Base-by-base conservation (phyloP, 2,888 invertebrate species). In the Meteorus colon region DNA sequence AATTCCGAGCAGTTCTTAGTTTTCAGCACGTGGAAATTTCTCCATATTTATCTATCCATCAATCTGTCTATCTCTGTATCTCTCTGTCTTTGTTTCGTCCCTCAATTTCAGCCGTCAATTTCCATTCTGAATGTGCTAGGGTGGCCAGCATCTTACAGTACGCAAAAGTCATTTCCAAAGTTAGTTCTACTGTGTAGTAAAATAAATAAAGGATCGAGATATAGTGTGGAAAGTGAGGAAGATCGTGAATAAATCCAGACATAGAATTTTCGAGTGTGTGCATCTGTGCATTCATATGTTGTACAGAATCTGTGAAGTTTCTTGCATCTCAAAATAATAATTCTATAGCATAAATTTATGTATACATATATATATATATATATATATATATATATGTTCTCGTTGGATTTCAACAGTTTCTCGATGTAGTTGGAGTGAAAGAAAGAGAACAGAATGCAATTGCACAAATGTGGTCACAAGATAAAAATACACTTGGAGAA, bases 151-250 rank as follows among this genome's bases (percentile, higher is more conserved):
- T 45, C 69, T 73, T 63, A 63, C 73, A 51, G 76, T 76, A 76
- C 63, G 73, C 76, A 73, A 76, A 48, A 76, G 76, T 76, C 68
- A 73, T 76, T 76, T 68, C 24, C 73, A 76, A 76, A 76, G 76
- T 76, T 76, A 76, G 69, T 68, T 73, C n/a, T n/a, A 6, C 19
- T 55, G 19, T 55, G 19, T 10, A 55, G 55, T 55, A 6, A 24
- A 62, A 62, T 55, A 45, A 27, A 63, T 27, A 4, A 31, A 8
- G 16, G 41, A 31, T 24, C n/a, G 41, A 65, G 19, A 63, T 34
- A 29, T 16, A n/a, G 63, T 16, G 16, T 2, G 14, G 14, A 2
- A 34, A 8, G 19, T 34, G 6, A 16, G 68, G 37, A 48, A 45
- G 60, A 65, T 27, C 45, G 6, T 62, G 14, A 16, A 59, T 76